These are phyloP conservation scores for Decapterus maruadsi DNA, from an alignment of 2,797 vertebrate genomes.

Conservation along the genomic window DNA sequence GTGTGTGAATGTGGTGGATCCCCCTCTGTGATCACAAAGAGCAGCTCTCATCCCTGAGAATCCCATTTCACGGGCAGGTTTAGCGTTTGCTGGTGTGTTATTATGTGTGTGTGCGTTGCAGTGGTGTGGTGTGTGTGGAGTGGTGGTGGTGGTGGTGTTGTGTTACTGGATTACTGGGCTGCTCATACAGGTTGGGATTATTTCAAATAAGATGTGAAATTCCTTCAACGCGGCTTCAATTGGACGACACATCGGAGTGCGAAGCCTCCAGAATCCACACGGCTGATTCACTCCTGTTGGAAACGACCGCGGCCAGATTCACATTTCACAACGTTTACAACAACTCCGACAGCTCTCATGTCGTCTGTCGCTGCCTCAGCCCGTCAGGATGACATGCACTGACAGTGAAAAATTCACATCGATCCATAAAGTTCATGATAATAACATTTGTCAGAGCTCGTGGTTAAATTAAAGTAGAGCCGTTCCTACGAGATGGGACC, in stretches of 20 bases:
- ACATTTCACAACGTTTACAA: not conserved
- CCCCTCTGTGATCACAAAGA: conserved; percentile 81
- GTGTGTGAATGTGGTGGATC: conserved; percentile 52
- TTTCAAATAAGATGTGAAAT: conserved; percentile 73
- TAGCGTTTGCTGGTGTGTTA: conserved; percentile 57
- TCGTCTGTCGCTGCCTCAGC: not conserved
- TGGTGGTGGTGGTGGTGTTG: not conserved
- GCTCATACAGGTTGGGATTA: conserved; percentile 73
- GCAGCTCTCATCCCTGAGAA: conserved; percentile 80
- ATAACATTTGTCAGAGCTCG: too few relatives aligned
- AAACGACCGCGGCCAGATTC: not conserved
- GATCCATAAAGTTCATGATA: too few relatives aligned
- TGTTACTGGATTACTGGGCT: conserved; percentile 61
- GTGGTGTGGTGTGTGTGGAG: not conserved
- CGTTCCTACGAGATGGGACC: too few relatives aligned
- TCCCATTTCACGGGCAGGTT: conserved; percentile 77
- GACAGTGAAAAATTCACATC: not conserved
- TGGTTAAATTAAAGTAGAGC: too few relatives aligned
- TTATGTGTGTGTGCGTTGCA: conserved; percentile 11
- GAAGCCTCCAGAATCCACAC: conserved; percentile 16
- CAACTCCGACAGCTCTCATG: not conserved
- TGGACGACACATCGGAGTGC: conserved; percentile 5
- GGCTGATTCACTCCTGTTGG: not conserved
- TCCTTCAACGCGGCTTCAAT: conserved; percentile 36
- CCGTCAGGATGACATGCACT: too few relatives aligned